Percentiles rank a stretch among this genome's conserved stretches.
Conservation (phyloP, 2,113 vertebrate genomes). For the Halichoeres trimaculatus region DNA sequence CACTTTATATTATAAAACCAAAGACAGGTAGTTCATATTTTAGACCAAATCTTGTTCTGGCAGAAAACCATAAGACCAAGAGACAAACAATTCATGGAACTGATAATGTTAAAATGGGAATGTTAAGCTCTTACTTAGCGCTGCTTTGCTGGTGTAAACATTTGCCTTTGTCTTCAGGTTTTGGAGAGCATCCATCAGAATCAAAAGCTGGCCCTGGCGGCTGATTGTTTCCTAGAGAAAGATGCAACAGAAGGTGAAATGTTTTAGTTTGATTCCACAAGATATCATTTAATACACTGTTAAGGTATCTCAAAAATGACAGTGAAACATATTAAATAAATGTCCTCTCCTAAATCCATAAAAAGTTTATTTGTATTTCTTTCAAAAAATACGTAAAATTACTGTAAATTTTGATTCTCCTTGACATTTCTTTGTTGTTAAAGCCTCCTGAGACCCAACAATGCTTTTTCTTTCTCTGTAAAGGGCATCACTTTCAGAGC, state of each 20-base stretch:
- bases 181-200: constrained; percentile 51
- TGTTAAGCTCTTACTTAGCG: constrained; percentile 38
- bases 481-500: too few relatives aligned
- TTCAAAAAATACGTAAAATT: too few relatives aligned
- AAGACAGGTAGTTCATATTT: too few relatives aligned
- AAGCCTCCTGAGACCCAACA: too few relatives aligned
- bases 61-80: too few relatives aligned
- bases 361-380: neutral
- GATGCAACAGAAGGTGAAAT: neutral
- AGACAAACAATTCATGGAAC: too few relatives aligned
- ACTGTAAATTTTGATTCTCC: too few relatives aligned
- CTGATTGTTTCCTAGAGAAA: constrained; percentile 50
- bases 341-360: neutral
- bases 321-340: neutral
- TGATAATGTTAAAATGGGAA: neutral
- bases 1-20: too few relatives aligned
- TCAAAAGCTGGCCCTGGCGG: constrained; percentile 32
- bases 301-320: neutral
- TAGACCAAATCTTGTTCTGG: too few relatives aligned
- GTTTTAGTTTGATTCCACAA: neutral
- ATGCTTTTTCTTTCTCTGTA: too few relatives aligned
- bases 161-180: constrained; percentile 47
- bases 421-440: too few relatives aligned
- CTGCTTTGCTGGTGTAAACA: constrained; percentile 50
- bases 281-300: neutral